Evolutionary conservation across 2,888 invertebrate species (phyloP).

Genomic region (Dendrolimus houi): DNA sequence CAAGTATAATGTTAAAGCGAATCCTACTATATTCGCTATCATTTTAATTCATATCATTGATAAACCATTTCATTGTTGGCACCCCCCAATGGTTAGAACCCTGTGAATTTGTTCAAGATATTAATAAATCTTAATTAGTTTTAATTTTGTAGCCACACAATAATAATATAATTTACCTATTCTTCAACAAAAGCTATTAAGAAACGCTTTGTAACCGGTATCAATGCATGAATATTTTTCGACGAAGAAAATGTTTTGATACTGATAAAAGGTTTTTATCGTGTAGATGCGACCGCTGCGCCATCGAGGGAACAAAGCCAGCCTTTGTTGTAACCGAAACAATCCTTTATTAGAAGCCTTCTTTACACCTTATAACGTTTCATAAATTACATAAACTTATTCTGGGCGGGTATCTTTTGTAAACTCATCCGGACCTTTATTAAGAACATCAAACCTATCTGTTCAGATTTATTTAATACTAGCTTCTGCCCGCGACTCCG

Average conservation of each 20-base stretch:
- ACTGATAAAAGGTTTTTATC: constrained; percentile 30
- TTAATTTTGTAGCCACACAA: neutral
- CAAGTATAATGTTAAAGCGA: too few relatives aligned
- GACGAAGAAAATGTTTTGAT: constrained; percentile 22
- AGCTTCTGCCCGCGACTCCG: too few relatives aligned
- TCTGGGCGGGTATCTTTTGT: constrained; percentile 16
- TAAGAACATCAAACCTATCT: neutral
- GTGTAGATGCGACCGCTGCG: constrained; percentile 27
- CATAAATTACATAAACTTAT: constrained; percentile 31
- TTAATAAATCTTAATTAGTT: too few relatives aligned
- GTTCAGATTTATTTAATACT: too few relatives aligned
- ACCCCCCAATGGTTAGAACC: too few relatives aligned
- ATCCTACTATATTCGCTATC: too few relatives aligned
- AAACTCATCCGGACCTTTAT: constrained; percentile 3
- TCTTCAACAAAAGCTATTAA: constrained; percentile 7
- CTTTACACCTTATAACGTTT: constrained; percentile 40
- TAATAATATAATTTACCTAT: neutral
- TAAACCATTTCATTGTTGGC: too few relatives aligned
- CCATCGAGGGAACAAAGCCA: constrained; percentile 32
- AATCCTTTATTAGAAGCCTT: constrained; percentile 47
- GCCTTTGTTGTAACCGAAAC: constrained; percentile 40
- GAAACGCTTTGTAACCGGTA: constrained; percentile 11
- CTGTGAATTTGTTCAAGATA: too few relatives aligned
- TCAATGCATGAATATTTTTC: constrained; percentile 15
- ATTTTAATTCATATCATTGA: too few relatives aligned